These are phyloP conservation scores for Trichechus manatus DNA, from an alignment of 2,113 vertebrate species.

Conservation along the genomic window DNA sequence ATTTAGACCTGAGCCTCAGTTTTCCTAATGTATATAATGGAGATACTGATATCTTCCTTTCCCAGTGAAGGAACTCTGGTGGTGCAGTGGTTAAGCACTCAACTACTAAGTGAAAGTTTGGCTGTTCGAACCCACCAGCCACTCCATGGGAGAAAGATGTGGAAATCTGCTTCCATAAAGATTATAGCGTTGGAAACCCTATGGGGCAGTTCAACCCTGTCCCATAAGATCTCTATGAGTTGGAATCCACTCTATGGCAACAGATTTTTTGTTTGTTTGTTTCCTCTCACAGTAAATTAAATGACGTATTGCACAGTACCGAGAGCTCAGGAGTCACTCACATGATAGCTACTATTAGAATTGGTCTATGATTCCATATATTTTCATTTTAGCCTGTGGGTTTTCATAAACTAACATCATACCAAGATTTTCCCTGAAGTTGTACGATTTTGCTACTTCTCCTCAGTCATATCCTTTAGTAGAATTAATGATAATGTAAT, in stretches of 20 bases:
- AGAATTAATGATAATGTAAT: constrained; percentile 1
- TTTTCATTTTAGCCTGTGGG: background rate
- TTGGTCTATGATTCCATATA: background rate
- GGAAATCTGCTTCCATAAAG: background rate
- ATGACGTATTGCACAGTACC: background rate
- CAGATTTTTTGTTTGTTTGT: background rate
- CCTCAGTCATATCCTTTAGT: background rate
- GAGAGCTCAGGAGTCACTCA: background rate
- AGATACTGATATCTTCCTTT: background rate
- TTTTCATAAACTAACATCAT: background rate
- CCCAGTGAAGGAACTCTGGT: background rate
- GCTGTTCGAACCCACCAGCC: background rate
- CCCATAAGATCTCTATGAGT: background rate
- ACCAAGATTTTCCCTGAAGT: background rate
- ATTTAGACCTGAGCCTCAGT: background rate
- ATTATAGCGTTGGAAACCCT: background rate
- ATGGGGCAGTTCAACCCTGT: background rate
- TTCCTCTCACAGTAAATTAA: background rate
- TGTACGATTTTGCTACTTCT: background rate
- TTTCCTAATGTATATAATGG: background rate
- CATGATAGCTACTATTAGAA: fast-evolving
- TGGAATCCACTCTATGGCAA: background rate
- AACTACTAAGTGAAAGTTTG: background rate
- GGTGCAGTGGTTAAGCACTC: background rate
- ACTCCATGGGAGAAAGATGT: background rate